Base-by-base conservation (phyloP, 2,888 invertebrate species). In the Sicus ferrugineus region DNA sequence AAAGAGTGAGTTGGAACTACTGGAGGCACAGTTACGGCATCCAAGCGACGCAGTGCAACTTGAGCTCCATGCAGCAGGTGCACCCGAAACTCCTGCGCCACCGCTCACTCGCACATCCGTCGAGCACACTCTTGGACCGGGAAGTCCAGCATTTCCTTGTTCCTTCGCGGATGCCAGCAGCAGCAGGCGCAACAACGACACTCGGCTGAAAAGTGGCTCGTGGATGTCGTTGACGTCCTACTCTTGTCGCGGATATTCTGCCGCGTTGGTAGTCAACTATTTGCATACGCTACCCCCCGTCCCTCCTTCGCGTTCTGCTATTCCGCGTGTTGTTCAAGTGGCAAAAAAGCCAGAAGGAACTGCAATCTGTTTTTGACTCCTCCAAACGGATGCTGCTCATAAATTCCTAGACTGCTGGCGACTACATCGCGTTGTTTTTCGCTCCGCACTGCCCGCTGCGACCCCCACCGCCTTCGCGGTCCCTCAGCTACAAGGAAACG, bases 291-390 rank as follows among this genome's bases (percentile, higher is more conserved):
- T 1, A 5, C 34, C 1, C n/a, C 14, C 59, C 31, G 7, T 6
- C 5, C 34, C 31, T n/a, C 16, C n/a, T n/a, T 6, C 30, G 6
- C 59, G n/a, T 34, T 14, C 14, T 48, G 9, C 48, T 48, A 6
- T n/a, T n/a, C 16, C 21, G 6, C n/a, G 16, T 48, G n/a, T 26
- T 46, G n/a, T 26, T 62, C 28, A 46, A 46, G 26, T 23, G 14
- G 42, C 34, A 56, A 31, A 56, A 66, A 42, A 16, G 34, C 34
- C 48, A n/a, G 59, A 30, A 48, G 48, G 48, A 11, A n/a, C 38
- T 54, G 28, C 56, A 66, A 66, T 66, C 65, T 66, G 65, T 66
- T 66, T 66, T 38, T 66, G 65, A 56, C 54, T 66, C 56, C 65
- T 38, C 26, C 21, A n/a, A 38, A 54, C 54, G 54, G 65, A 66